phyloP scores from a whole-genome alignment of 2,797 vertebrate genomes.

The Hoplostethus atlanticus region DNA sequence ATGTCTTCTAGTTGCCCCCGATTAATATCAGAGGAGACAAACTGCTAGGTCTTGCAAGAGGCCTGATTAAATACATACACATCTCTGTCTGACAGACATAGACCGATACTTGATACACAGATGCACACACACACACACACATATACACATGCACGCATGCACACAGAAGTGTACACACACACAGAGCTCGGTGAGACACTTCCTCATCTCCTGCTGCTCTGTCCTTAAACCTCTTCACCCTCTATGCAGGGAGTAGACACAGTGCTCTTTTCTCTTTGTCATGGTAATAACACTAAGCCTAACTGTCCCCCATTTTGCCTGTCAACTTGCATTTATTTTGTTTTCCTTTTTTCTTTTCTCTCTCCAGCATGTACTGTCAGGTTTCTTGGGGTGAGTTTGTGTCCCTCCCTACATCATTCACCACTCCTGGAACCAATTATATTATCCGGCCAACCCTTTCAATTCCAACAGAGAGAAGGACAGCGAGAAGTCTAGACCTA shows the following conservation, averaged over 20 bases:
- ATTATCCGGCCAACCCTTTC: slow-evolving; percentile 75
- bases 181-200: slow-evolving; percentile 78
- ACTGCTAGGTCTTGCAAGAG: slow-evolving; percentile 63
- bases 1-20: slow-evolving; percentile 48
- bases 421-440: slow-evolving; percentile 83
- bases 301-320: slow-evolving; percentile 86
- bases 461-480: slow-evolving; percentile 65
- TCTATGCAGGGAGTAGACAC: slow-evolving; percentile 80
- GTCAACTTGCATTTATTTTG: slow-evolving; percentile 87
- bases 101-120: neutral
- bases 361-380: slow-evolving; percentile 77
- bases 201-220: slow-evolving; percentile 85
- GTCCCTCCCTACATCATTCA: slow-evolving; percentile 76
- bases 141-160: slow-evolving; percentile 22
- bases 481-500: slow-evolving; percentile 63
- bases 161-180: slow-evolving; percentile 27
- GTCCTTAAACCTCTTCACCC: slow-evolving; percentile 84
- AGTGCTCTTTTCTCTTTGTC: slow-evolving; percentile 84
- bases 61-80: slow-evolving; percentile 59
- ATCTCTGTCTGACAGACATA: slow-evolving; percentile 46
- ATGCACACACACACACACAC: slow-evolving; percentile 46
- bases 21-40: slow-evolving; percentile 74
- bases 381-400: slow-evolving; percentile 73
- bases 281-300: slow-evolving; percentile 87
- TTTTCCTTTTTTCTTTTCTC: slow-evolving; percentile 80